phyloP scores from a whole-genome alignment of 2,113 vertebrate species.

The Salvelinus alpinus region DNA sequence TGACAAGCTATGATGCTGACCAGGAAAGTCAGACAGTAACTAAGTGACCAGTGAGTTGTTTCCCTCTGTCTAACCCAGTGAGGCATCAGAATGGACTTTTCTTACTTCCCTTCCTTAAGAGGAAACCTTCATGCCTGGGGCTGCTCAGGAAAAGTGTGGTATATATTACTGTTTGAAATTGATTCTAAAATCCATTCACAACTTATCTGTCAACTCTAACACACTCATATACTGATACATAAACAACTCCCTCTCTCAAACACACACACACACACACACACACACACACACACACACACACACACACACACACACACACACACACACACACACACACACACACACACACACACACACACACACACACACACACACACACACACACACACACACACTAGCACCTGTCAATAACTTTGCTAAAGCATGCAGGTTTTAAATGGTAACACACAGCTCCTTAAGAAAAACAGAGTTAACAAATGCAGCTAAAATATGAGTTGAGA shows the following conservation, averaged over 20 bases:
- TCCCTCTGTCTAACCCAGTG: neutral
- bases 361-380: neutral
- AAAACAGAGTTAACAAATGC: conserved; percentile 61
- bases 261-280: neutral
- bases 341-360: neutral
- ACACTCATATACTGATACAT: neutral
- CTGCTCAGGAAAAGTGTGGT: neutral
- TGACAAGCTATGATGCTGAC: too few species aligned
- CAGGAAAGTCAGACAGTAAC: neutral
- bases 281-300: neutral
- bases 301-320: neutral
- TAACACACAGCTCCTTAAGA: conserved; percentile 54
- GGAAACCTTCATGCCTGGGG: neutral
- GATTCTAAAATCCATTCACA: neutral
- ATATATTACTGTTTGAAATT: neutral
- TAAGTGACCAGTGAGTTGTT: conserved; percentile 3
- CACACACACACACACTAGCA: neutral
- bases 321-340: neutral
- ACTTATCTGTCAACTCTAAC: neutral
- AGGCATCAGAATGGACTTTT: neutral
- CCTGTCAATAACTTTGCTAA: conserved; percentile 25
- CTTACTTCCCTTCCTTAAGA: neutral
- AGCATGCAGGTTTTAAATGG: conserved; percentile 35
- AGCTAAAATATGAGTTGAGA: conserved; percentile 67
- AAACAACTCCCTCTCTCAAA: neutral